Base-by-base conservation (phyloP, 2,888 invertebrate species). In the Xanthia icteritia region DNA sequence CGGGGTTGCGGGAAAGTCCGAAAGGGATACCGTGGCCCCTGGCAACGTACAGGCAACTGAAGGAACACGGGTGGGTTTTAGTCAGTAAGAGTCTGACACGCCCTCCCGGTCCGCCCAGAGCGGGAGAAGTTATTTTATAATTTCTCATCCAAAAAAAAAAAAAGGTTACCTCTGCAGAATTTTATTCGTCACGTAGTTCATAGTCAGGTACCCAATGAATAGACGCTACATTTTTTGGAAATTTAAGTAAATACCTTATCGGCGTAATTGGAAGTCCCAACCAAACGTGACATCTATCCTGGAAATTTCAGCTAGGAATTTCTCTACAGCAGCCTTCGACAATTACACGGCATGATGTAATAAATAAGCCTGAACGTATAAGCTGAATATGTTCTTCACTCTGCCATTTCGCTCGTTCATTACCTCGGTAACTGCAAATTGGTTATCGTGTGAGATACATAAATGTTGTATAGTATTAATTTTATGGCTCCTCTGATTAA, bases 391-490 rank as follows among this genome's bases (percentile, higher is more conserved):
- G 84, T 81, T 80, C 48, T 63, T 61, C 45, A 58, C 51, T 73
- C 65, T 36, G 45, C 64, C 75, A 67, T 70, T 84, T 42, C 67
- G 56, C 68, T 65, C 76, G 74, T 82, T 85, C 83, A 85, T 85
- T 87, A 82, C 63, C 27, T 56, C 17, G 76, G 86, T 82, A 85
- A 85, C 83, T 85, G 85, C 85, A 85, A 87, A 85, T 85, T 85
- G 88, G 70, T 82, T 87, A 87, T 73, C 77, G 86, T 45, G 27
- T 73, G 39, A n/a, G 72, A 75, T 70, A 80, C 81, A 45, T 84
- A 66, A 84, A 84, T 84, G 87, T 51, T 75, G 64, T 72, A 67
- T 56, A 31, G 68, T 83, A 69, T 86, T 84, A 84, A 84, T 83
- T 84, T 86, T 61, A 83, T 42, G 64, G 51, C 11, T 61, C 39